These are phyloP conservation scores for Acanthurus leucopareius DNA, from an alignment of 2,797 vertebrate species.

Conservation along the genomic window DNA sequence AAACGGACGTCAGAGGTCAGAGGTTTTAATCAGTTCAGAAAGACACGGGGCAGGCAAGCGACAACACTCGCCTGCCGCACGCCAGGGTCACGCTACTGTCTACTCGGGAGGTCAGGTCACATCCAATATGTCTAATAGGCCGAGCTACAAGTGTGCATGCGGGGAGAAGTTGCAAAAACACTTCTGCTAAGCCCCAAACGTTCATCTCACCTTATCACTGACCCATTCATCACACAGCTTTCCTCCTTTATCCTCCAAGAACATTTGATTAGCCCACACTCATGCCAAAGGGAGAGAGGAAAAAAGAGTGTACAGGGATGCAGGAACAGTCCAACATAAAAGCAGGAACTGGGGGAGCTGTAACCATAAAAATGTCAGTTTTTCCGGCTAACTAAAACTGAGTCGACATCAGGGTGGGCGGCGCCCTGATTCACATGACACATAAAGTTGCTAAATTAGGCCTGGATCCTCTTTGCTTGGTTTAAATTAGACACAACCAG, in stretches of 20 bases:
- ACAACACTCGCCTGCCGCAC: slow-evolving; percentile 38
- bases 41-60: slow-evolving; percentile 47
- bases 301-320: slow-evolving; percentile 7
- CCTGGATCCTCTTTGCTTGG: slow-evolving; percentile 1
- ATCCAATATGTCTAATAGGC: slow-evolving; percentile 58
- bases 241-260: slow-evolving; percentile 7
- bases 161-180: slow-evolving; percentile 20
- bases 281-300: slow-evolving; percentile 26
- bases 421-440: slow-evolving; percentile 23
- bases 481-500: slow-evolving; percentile 38
- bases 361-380: slow-evolving; percentile 52
- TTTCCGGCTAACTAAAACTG: slow-evolving; percentile 39
- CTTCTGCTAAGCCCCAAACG: slow-evolving; percentile 11
- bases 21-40: slow-evolving; percentile 77
- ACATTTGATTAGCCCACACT: slow-evolving; percentile 48
- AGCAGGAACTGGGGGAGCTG: slow-evolving; percentile 26
- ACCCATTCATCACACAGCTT: slow-evolving; percentile 40
- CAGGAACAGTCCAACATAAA: slow-evolving; percentile 28
- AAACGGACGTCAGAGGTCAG: slow-evolving; percentile 58
- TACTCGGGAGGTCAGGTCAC: slow-evolving; percentile 60
- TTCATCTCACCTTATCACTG: slow-evolving; percentile 35
- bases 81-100: slow-evolving; percentile 67
- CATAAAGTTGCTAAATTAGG: slow-evolving; percentile 56
- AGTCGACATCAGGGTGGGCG: slow-evolving; percentile 39
- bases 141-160: neutral